Percentiles rank a stretch among this genome's conserved stretches.
phyloP scores from a whole-genome alignment of 2,797 vertebrate species.

The Ctenopoma kingsleyae region DNA sequence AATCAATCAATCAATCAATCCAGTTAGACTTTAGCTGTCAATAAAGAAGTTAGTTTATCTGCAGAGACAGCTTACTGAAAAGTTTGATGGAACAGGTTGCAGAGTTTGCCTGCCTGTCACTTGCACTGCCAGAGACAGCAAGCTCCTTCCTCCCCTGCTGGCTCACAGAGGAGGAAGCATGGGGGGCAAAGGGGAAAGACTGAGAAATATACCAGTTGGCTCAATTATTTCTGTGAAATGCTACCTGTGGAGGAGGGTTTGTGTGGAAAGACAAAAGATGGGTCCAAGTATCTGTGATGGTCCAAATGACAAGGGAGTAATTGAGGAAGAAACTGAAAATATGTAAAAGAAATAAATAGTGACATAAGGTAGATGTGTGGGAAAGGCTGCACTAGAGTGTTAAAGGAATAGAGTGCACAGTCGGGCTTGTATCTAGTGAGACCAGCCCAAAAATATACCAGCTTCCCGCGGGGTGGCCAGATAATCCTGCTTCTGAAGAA shows the following conservation, averaged over 20 bases:
- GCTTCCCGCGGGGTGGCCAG: slow-evolving; percentile 58
- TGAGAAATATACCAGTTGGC: slow-evolving; percentile 48
- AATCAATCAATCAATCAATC: slow-evolving; percentile 23
- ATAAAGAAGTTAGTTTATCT: slow-evolving; percentile 33
- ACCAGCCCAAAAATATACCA: slow-evolving; percentile 82
- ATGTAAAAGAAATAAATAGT: slow-evolving; percentile 44
- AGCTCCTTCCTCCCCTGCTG: slow-evolving; percentile 47
- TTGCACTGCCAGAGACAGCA: slow-evolving; percentile 42
- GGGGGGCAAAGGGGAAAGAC: slow-evolving; percentile 28
- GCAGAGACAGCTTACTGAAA: slow-evolving; percentile 26
- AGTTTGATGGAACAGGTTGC: slow-evolving; percentile 20
- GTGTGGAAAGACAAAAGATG: slow-evolving; percentile 21
- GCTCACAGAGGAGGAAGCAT: slow-evolving; percentile 29
- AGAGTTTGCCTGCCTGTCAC: slow-evolving; percentile 46
- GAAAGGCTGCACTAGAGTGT: slow-evolving; percentile 36
- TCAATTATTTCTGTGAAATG: slow-evolving; percentile 29
- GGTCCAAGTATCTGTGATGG: slow-evolving; percentile 24
- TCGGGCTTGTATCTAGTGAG: slow-evolving; percentile 67
- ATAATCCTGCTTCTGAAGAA: slow-evolving; percentile 79
- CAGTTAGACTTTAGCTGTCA: slow-evolving; percentile 38
- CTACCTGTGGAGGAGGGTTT: slow-evolving; percentile 30
- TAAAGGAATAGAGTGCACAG: slow-evolving; percentile 62
- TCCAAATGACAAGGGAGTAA: slow-evolving; percentile 27
- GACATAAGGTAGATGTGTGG: slow-evolving; percentile 51
- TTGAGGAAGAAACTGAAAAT: slow-evolving; percentile 45